Conservation (phyloP, 2,113 vertebrate genomes). For the Acanthisitta chloris region DNA sequence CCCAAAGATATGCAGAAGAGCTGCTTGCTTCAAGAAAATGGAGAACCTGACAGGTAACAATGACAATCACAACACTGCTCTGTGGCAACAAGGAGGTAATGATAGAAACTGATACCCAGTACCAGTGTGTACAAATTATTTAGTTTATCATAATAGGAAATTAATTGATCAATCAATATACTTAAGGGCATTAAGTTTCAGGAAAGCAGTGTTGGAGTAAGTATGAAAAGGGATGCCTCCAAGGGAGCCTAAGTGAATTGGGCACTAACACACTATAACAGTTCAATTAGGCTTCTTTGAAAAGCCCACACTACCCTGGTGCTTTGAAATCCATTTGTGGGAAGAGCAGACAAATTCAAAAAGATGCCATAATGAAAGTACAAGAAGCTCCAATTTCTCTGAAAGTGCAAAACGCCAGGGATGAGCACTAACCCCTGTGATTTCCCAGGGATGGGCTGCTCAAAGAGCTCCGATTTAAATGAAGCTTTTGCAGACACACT, state of each 20-base stretch:
- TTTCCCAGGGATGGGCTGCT: slow-evolving; percentile 17
- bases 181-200: background rate
- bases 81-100: background rate
- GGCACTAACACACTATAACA: slow-evolving; percentile 1
- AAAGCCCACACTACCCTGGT: slow-evolving; percentile 1
- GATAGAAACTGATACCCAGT: background rate
- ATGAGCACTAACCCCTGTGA: slow-evolving; percentile 48
- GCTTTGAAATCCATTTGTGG: slow-evolving; percentile 50
- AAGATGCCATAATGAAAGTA: slow-evolving; percentile 49
- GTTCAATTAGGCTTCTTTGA: slow-evolving; percentile 48
- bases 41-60: background rate
- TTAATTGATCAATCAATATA: slow-evolving; percentile 20
- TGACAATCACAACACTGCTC: background rate
- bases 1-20: background rate
- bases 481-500: slow-evolving; percentile 30
- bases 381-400: slow-evolving; percentile 50
- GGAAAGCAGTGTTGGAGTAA: background rate
- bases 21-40: background rate
- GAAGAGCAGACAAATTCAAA: slow-evolving; percentile 46
- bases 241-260: slow-evolving; percentile 41
- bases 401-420: slow-evolving; percentile 23
- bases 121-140: background rate
- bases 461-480: slow-evolving; percentile 46
- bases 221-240: background rate
- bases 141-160: slow-evolving; percentile 9